These are phyloP conservation scores for Ploceus nigricollis DNA, from an alignment of 2,113 vertebrate species.

Conservation along the genomic window DNA sequence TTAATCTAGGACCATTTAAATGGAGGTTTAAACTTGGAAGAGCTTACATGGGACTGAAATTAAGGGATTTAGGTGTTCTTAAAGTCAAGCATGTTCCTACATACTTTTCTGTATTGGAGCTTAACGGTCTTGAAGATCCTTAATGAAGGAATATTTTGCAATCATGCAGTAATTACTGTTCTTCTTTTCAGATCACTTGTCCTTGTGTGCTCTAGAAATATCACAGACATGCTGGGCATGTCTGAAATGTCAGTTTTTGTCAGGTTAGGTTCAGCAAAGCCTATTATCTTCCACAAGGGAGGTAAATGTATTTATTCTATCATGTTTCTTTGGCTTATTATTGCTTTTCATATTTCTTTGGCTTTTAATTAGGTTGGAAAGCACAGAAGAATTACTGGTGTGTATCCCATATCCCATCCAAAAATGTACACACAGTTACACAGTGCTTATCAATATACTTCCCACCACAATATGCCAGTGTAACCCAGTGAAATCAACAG, in stretches of 20 bases:
- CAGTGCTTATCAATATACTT: neutral
- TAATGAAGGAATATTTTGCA: neutral
- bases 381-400: neutral
- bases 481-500: neutral
- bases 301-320: constrained; percentile 17
- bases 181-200: constrained; percentile 55
- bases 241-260: constrained; percentile 42
- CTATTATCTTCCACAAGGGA: constrained; percentile 4
- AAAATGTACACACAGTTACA: neutral
- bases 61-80: neutral
- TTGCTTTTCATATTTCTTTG: neutral
- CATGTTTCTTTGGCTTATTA: neutral
- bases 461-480: neutral
- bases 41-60: neutral
- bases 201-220: constrained; percentile 58
- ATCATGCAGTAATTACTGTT: neutral
- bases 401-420: neutral
- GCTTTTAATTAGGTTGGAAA: neutral
- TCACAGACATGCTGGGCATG: neutral
- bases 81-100: neutral
- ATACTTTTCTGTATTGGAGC: neutral
- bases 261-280: constrained; percentile 25
- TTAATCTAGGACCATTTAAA: neutral
- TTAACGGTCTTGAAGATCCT: neutral
- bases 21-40: neutral